phyloP scores from a whole-genome alignment of 2,113 vertebrate genomes.

The Bubo blakistoni region DNA sequence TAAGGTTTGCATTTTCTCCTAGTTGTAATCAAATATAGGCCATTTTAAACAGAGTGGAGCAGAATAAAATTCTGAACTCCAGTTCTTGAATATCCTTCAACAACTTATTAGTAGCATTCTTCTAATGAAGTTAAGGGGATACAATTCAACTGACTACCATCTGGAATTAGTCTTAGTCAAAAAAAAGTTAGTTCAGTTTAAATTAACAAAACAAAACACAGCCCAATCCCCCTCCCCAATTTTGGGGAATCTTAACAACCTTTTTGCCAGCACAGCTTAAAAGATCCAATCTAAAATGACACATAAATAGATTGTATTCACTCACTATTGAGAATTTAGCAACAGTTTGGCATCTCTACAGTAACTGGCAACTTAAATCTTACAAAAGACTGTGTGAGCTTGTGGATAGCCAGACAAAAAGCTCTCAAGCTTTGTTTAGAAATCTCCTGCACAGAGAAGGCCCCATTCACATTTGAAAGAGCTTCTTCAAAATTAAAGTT shows the following conservation, averaged over 20 bases:
- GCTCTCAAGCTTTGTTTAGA: background rate
- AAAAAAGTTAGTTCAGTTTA: background rate
- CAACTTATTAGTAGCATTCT: background rate
- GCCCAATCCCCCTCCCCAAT: background rate
- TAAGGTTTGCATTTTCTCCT: background rate
- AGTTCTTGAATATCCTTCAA: background rate
- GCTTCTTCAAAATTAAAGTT: background rate
- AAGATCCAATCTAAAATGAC: background rate
- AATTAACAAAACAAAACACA: background rate
- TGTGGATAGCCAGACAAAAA: constrained; percentile 3
- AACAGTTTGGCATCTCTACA: background rate
- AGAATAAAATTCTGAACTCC: background rate
- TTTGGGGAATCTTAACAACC: background rate
- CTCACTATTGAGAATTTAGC: background rate
- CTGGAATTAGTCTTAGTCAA: background rate
- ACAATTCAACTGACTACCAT: background rate
- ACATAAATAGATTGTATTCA: background rate
- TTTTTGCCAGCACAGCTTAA: background rate
- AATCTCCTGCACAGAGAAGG: background rate
- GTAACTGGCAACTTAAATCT: background rate
- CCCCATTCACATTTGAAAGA: background rate
- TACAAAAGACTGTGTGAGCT: background rate
- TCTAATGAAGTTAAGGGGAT: background rate
- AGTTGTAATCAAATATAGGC: background rate
- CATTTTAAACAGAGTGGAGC: background rate